Percentiles rank a stretch among this genome's conserved stretches.
These are phyloP conservation scores for Rhamnusium bicolor DNA, from an alignment of 2,888 invertebrate genomes.

Conservation along the genomic window DNA sequence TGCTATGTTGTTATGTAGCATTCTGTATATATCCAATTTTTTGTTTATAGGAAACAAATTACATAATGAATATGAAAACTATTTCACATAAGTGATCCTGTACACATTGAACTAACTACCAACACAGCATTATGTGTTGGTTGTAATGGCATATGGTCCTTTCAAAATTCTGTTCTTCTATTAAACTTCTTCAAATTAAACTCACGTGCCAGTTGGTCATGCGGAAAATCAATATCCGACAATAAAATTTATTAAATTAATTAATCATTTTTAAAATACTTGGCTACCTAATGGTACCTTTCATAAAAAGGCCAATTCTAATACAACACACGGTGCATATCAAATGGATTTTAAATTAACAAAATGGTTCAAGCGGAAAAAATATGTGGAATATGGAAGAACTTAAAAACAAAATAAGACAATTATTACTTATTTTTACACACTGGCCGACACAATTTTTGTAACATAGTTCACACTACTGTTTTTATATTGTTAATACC, in stretches of 20 bases:
- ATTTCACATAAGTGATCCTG: no score
- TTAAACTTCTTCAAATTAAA: neutral
- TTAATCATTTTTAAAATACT: slow-evolving; percentile 17
- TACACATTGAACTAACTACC: no score
- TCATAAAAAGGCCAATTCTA: neutral
- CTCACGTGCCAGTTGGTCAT: slow-evolving; percentile 21
- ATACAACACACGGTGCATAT: slow-evolving; percentile 27
- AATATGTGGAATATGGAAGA: neutral
- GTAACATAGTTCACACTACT: no score
- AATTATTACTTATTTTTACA: no score
- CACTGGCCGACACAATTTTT: no score
- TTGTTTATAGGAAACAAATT: no score
- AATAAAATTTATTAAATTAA: neutral
- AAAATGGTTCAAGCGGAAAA: slow-evolving; percentile 2
- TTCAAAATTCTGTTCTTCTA: neutral
- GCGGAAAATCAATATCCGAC: slow-evolving; percentile 5
- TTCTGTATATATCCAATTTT: no score
- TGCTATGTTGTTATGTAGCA: no score
- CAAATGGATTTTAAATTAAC: slow-evolving; percentile 27
- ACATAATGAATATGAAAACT: no score
- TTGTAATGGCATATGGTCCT: neutral
- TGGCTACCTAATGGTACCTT: slow-evolving; percentile 11
- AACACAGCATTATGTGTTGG: no score
- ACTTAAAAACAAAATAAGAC: no score
- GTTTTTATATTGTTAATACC: no score